A percentile compares a stretch with the other conserved stretches of the same genome.
Conservation (phyloP, 2,888 invertebrate species). For the Drosophila pseudotalamancana region DNA sequence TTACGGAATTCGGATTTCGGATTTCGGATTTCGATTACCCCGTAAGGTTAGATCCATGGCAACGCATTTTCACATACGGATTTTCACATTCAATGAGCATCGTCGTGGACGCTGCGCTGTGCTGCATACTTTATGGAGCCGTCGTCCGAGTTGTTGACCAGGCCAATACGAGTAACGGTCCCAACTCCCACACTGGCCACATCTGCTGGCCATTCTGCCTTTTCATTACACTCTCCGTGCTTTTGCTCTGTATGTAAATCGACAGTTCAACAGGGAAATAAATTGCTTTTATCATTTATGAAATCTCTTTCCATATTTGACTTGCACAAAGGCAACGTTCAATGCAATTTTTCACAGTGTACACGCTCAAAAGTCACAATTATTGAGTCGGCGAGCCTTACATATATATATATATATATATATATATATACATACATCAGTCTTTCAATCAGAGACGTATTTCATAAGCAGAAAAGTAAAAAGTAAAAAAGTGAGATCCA, state of each 20-base stretch:
- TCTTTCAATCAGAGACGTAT: neutral
- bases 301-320: neutral
- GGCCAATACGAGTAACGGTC: conserved; percentile 8
- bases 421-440: neutral
- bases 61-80: neutral
- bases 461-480: too few species aligned
- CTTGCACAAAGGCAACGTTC: neutral
- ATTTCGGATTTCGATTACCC: conserved; percentile 19
- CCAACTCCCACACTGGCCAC: neutral
- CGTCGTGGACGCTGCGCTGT: conserved; percentile 28
- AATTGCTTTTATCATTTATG: conserved; percentile 9
- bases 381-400: neutral
- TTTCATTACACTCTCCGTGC: neutral
- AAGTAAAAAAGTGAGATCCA: too few species aligned
- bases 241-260: conserved; percentile 4
- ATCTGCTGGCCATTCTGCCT: neutral
- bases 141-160: conserved; percentile 4
- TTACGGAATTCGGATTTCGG: conserved; percentile 32
- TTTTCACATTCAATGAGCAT: conserved; percentile 37
- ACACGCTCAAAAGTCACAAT: conserved; percentile 4
- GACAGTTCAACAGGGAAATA: conserved; percentile 4
- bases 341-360: neutral
- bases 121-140: conserved; percentile 73
- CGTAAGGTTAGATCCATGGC: neutral
- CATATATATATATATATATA: too few species aligned